Conservation (phyloP, 2,113 vertebrate genomes). For the Saguinus imperator region DNA sequence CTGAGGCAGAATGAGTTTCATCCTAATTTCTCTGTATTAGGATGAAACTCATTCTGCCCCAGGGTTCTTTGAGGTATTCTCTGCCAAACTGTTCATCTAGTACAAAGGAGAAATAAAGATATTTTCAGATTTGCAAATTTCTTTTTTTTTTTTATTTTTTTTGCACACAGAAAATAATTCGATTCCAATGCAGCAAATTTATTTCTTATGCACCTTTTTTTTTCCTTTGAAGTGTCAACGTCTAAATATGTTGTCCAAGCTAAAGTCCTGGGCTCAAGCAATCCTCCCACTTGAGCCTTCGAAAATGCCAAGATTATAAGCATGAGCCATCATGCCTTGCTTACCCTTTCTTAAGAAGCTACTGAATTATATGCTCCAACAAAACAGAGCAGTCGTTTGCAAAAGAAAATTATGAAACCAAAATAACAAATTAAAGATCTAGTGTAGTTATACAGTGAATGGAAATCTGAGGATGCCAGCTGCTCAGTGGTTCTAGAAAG, state of each 20-base stretch:
- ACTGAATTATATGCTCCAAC: neutral
- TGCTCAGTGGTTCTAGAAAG: neutral
- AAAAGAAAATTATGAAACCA: neutral
- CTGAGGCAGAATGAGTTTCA: neutral
- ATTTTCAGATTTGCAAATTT: neutral
- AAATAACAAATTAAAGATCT: neutral
- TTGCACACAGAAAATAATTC: too few relatives aligned
- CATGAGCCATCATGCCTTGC: too few relatives aligned
- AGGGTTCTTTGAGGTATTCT: neutral
- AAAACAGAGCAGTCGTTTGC: neutral
- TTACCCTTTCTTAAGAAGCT: conserved; percentile 11
- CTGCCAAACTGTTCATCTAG: neutral
- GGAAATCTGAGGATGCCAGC: neutral
- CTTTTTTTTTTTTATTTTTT: neutral
- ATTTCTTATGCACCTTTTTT: neutral
- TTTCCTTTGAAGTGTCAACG: neutral
- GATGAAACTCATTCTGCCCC: neutral
- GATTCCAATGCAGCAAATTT: neutral
- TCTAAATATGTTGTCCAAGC: too few relatives aligned
- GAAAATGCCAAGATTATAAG: too few relatives aligned
- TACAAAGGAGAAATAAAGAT: neutral
- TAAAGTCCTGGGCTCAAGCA: too few relatives aligned
- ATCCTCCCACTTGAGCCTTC: too few relatives aligned
- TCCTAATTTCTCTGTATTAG: neutral
- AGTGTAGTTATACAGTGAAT: neutral